phyloP scores from a whole-genome alignment of 1,140 invertebrate species.

The Sipha flava region DNA sequence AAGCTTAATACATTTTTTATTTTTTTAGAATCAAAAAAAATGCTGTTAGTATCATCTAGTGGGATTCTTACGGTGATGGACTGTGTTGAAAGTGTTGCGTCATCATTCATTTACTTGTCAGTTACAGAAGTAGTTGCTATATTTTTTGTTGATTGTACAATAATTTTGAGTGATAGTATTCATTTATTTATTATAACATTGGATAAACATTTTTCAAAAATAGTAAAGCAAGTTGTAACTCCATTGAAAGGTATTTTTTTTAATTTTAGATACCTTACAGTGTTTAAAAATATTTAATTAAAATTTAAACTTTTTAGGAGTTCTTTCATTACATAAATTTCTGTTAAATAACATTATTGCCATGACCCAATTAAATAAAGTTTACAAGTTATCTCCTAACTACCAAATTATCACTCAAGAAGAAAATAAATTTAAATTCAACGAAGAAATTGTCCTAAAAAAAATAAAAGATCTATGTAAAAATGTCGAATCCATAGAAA shows the following conservation, averaged over 20 bases:
- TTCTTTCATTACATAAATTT: not conserved
- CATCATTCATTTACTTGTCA: not conserved
- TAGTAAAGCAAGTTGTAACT: not conserved
- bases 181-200: not conserved
- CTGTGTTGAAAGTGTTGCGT: not conserved
- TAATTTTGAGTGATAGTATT: not conserved
- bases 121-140: not conserved
- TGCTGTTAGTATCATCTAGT: not conserved
- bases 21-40: slow-evolving; percentile 5
- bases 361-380: not conserved
- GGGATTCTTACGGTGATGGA: not conserved
- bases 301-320: not conserved
- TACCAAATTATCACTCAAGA: not conserved
- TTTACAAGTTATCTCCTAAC: not conserved
- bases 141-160: not conserved
- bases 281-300: not conserved
- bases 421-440: not conserved
- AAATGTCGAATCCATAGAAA: not conserved
- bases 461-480: not conserved
- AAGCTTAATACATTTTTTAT: too few species aligned
- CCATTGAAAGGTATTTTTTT: not conserved
- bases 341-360: not conserved
- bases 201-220: not conserved
- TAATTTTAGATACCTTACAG: not conserved
- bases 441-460: not conserved